Evolutionary conservation across 2,797 vertebrate genomes (phyloP).

Genomic region (Vespertilio murinus): DNA sequence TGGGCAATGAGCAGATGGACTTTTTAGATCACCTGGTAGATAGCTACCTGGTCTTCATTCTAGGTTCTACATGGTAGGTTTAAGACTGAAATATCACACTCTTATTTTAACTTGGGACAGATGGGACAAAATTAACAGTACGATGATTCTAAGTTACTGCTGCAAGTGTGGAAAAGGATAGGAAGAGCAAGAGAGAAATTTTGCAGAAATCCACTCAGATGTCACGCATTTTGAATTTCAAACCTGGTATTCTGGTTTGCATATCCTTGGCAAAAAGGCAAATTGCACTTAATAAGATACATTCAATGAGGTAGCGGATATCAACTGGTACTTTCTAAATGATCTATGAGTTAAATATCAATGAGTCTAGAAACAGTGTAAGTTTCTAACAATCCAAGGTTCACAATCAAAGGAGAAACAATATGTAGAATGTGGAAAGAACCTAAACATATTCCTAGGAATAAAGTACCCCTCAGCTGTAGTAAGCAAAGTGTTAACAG

Average conservation of each 20-base stretch:
- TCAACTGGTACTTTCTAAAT: not conserved
- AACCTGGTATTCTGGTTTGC: not conserved
- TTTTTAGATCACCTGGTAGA: not conserved
- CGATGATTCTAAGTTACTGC: not conserved
- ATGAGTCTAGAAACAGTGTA: not conserved
- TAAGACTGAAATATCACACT: not conserved
- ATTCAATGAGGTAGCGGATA: not conserved
- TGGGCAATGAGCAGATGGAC: not conserved
- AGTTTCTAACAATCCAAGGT: not conserved
- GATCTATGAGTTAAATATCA: not conserved
- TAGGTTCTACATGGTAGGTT: not conserved
- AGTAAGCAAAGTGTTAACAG: not conserved
- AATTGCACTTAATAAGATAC: not conserved
- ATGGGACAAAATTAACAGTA: not conserved
- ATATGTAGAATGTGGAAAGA: not conserved
- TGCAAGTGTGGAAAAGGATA: not conserved
- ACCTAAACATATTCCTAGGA: not conserved
- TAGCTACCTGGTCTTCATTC: not conserved
- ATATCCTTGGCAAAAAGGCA: not conserved
- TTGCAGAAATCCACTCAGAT: not conserved
- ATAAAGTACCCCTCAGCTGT: not conserved
- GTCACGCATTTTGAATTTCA: conserved; percentile 29
- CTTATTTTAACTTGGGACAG: not conserved
- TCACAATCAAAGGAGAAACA: conserved; percentile 4
- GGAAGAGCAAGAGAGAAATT: not conserved